Percentiles rank a stretch among this genome's conserved stretches.
Conservation (phyloP, 2,113 vertebrate genomes). For the Diadophis punctatus region DNA sequence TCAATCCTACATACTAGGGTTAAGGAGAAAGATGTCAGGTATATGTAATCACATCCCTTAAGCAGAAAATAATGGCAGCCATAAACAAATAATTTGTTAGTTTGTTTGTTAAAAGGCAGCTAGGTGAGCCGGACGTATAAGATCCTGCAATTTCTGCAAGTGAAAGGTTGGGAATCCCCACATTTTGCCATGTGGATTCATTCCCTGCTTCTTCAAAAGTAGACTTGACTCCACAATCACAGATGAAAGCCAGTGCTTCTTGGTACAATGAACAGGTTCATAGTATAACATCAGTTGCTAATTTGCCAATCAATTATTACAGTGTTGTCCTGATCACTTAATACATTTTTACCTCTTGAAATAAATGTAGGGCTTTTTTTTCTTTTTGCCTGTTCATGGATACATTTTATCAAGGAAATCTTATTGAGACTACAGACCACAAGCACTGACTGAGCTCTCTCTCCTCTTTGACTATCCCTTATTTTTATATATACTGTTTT, state of each 20-base stretch:
- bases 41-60: background rate
- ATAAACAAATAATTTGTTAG: background rate
- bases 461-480: background rate
- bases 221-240: background rate
- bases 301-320: background rate
- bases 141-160: background rate
- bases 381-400: background rate
- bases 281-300: background rate
- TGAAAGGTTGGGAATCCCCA: background rate
- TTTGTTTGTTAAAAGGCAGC: background rate
- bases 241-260: background rate
- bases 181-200: background rate
- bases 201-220: background rate
- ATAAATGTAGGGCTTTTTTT: background rate
- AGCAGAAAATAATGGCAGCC: background rate
- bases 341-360: background rate
- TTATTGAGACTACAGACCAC: background rate
- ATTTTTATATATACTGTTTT: background rate
- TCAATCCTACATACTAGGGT: background rate
- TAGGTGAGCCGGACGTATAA: background rate
- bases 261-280: background rate
- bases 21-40: background rate
- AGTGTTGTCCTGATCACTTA: background rate
- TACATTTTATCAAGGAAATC: background rate
- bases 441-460: background rate